Base-by-base conservation (phyloP, 2,888 invertebrate genomes). In the Acleris emargana region DNA sequence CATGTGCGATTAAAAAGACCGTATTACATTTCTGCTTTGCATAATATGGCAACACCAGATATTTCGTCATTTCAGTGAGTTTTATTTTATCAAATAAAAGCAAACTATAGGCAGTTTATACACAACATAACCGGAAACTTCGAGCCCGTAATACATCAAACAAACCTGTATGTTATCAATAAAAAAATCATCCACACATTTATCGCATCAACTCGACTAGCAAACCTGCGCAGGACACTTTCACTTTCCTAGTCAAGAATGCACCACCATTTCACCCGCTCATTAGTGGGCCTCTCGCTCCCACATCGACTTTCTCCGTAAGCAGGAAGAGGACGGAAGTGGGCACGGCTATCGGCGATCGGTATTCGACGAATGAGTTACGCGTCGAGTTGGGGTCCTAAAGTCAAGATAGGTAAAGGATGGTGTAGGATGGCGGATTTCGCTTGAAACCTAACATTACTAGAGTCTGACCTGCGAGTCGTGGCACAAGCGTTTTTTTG, bases 241-340 rank as follows among this genome's bases (percentile, higher is more conserved):
- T 71, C 71, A 69, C 70, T 69, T 68, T 73, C 69, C 75, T 69
- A 69, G 74, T 63, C 69, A 71, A 75, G 80, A 76, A 80, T 80
- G 77, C 76, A 80, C 78, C 79, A 79, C 67, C 72, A 73, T 84
- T 82, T 83, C 82, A 79, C 76, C 77, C 72, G 76, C 80, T 87
- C 86, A 88, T 89, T 87, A 87, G 82, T 79, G 76, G 82, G 72
- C 77, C 72, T 78, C 83, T 76, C 78, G 71, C 76, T 87, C 79
- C 76, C 53, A 67, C 72, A 57, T 67, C 61, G 71, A 76, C 78
- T 78, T 79, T 82, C 80, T 75, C 74, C 71, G 64, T 58, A 68
- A 38, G 77, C 70, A 68, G 68, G 77, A 84, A 73, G 73, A 77
- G 73, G 83, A 86, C 43, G 60, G 71, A 62, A 43, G 63, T 68